A percentile compares a stretch with the other conserved stretches of the same genome.
Evolutionary conservation across 2,797 vertebrate species (phyloP).

Genomic region (Buceros bicornis): DNA sequence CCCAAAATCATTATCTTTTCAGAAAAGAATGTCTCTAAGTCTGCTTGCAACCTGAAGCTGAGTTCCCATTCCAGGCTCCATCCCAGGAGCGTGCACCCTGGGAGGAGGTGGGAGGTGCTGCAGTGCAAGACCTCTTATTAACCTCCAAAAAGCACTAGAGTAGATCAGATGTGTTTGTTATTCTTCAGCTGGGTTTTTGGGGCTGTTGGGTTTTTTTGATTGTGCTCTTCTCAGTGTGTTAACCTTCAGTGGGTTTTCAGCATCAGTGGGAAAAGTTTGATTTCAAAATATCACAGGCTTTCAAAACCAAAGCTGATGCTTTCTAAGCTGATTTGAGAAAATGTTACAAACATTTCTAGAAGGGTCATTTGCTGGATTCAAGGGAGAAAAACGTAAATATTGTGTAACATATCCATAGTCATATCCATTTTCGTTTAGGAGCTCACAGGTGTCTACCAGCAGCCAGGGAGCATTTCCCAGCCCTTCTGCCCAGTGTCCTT

Average conservation of each 20-base stretch:
- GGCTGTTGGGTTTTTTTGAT: neutral
- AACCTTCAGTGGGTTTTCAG: neutral
- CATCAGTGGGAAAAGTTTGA: neutral
- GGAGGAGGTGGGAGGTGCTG: rapidly evolving
- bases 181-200: too few species aligned
- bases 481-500: neutral
- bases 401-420: neutral
- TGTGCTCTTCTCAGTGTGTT: neutral
- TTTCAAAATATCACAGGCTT: neutral
- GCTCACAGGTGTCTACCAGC: neutral
- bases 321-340: neutral
- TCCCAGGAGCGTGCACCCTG: neutral
- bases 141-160: neutral
- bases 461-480: neutral
- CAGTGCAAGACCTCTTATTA: neutral
- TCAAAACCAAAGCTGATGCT: neutral
- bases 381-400: neutral
- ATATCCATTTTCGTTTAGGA: neutral
- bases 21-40: neutral
- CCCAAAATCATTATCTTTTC: neutral
- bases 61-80: neutral
- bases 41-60: neutral
- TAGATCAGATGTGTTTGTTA: neutral
- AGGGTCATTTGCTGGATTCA: neutral
- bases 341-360: neutral